A percentile compares a stretch with the other conserved stretches of the same genome.
Conservation (phyloP, 2,888 invertebrate genomes). For the Cataglyphis cursor region DNA sequence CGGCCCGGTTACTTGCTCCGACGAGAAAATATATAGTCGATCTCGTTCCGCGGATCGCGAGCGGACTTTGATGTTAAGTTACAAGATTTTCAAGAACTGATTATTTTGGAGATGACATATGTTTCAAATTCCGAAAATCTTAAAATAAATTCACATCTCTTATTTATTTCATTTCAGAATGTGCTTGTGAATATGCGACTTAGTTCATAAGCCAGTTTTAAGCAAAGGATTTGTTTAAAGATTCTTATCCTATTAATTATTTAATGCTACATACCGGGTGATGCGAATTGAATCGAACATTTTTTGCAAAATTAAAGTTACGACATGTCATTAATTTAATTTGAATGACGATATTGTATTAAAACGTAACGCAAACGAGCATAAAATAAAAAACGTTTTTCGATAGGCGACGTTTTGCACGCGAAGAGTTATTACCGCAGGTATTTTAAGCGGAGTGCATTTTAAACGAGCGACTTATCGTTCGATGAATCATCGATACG, state of each 20-base stretch:
- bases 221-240: not conserved
- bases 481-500: constrained; percentile 43
- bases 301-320: not conserved
- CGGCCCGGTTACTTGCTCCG: constrained; percentile 31
- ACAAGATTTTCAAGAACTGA: constrained; percentile 8
- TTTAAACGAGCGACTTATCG: constrained; percentile 52
- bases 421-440: constrained; percentile 26
- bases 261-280: not conserved
- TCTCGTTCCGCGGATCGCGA: constrained; percentile 2
- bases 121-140: not conserved
- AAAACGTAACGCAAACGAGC: not conserved
- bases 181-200: not conserved
- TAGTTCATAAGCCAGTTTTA: not conserved
- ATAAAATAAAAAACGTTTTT: constrained; percentile 9
- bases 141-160: not conserved
- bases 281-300: not conserved
- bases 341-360: not conserved
- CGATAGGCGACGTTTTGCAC: constrained; percentile 4
- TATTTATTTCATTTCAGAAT: not conserved
- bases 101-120: constrained; percentile 22
- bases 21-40: constrained; percentile 15
- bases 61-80: not conserved
- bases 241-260: not conserved
- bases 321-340: not conserved
- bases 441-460: constrained; percentile 34